Evolutionary conservation across 2,113 vertebrate species (phyloP).

Genomic region (Saccopteryx leptura): DNA sequence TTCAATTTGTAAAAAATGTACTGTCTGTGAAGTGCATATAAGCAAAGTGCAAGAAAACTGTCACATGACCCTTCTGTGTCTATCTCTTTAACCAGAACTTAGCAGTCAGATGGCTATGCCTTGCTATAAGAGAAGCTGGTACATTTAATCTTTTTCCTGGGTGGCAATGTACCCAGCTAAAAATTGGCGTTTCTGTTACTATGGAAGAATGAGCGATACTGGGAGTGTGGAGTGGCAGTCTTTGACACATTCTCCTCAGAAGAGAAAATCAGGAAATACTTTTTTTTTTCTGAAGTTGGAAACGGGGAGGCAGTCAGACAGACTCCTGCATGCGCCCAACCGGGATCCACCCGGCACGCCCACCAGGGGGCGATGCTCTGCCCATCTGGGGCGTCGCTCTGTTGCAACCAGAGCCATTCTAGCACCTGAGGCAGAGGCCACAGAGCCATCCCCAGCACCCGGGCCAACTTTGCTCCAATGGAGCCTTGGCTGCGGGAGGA

Average conservation of each 20-base stretch:
- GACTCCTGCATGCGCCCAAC: too few species aligned
- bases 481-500: too few species aligned
- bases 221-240: neutral
- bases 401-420: too few species aligned
- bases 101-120: neutral
- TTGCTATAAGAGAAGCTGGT: neutral
- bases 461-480: too few species aligned
- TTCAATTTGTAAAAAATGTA: neutral
- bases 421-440: too few species aligned
- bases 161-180: neutral
- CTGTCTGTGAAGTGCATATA: neutral
- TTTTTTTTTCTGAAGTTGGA: neutral
- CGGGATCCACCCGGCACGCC: too few species aligned
- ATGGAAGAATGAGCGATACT: neutral
- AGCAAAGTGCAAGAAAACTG: neutral
- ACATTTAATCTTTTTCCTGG: neutral
- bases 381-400: too few species aligned
- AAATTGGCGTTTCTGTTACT: neutral
- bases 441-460: too few species aligned
- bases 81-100: neutral
- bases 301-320: too few species aligned
- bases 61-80: neutral
- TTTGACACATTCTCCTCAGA: neutral
- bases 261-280: neutral
- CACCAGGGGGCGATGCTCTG: too few species aligned